Base-by-base conservation (phyloP, 1,140 invertebrate genomes). In the Chymomyza costata region DNA sequence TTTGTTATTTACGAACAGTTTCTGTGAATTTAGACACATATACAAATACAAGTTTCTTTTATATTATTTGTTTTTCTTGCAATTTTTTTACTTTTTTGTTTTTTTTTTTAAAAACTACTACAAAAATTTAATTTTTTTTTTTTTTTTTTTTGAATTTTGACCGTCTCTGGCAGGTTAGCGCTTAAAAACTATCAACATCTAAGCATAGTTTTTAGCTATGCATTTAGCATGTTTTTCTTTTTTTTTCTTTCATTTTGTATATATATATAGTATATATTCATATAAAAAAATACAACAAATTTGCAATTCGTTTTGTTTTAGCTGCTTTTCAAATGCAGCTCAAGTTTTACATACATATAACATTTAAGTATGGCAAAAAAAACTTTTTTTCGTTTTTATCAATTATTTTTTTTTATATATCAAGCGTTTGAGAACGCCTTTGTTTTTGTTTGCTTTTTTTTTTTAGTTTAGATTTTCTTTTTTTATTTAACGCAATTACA, bases 211-310 rank as follows among this genome's bases (percentile, higher is more conserved):
- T 34, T 62, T 43, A 63, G 21, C 21, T 8, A 25, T 25, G 21
- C 21, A 30, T 47, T 47, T 54, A 54, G 49, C 41, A n/a, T n/a
- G n/a, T n/a, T n/a, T n/a, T n/a, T n/a, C n/a, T n/a, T n/a, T n/a
- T n/a, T n/a, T n/a, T n/a, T n/a, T n/a, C n/a, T n/a, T n/a, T n/a
- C 52, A 63, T 62, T 49, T 63, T 51, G 59, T 48, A 69, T 55
- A 54, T 65, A 41, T 52, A 54, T 78, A 76, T 74, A 78, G 71
- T 51, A 48, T 39, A 61, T 39, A 14, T 49, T 43, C 34, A 65
- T 60, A 30, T 50, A 49, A 25, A 76, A 76, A 76, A 76, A 76
- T 76, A 76, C 73, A 76, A 76, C 71, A 76, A 76, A 70, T 76
- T 76, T 76, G 61, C 62, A 70, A 76, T 76, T 78, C 63, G 71